Evolutionary conservation across 1,140 invertebrate species (phyloP).

Genomic region (Zaprionus gabonicus): DNA sequence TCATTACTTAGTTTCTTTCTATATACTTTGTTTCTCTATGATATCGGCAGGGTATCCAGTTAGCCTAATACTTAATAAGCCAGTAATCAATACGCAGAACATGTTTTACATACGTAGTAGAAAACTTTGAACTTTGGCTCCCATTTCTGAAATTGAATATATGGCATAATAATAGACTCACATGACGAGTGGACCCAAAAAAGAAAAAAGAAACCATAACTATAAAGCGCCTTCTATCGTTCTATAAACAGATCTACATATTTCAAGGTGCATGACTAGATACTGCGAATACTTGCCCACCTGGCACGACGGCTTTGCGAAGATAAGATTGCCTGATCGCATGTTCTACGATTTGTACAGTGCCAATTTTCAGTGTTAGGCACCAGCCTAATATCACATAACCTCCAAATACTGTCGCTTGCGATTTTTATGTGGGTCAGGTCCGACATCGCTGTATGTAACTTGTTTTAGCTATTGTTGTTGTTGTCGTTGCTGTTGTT

Average conservation of each 20-base stretch:
- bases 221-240: neutral
- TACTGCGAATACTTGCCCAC: neutral
- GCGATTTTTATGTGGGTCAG: slow-evolving; percentile 31
- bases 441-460: slow-evolving; percentile 17
- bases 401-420: slow-evolving; percentile 8
- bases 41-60: neutral
- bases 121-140: neutral
- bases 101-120: neutral
- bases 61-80: neutral
- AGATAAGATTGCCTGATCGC: slow-evolving; percentile 3
- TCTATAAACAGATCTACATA: neutral
- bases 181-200: neutral
- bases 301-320: neutral
- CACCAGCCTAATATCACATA: slow-evolving; percentile 1
- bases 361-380: neutral
- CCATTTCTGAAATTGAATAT: neutral
- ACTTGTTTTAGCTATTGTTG: slow-evolving; percentile 21
- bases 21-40: neutral
- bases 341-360: neutral
- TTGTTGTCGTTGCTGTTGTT: neutral
- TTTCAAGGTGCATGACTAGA: neutral
- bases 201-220: neutral
- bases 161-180: neutral
- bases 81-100: neutral
- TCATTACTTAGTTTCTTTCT: neutral